Percentiles rank a stretch among this genome's conserved stretches.
Evolutionary conservation across 2,888 invertebrate genomes (phyloP).

Genomic region (Diachrysia chrysitis): DNA sequence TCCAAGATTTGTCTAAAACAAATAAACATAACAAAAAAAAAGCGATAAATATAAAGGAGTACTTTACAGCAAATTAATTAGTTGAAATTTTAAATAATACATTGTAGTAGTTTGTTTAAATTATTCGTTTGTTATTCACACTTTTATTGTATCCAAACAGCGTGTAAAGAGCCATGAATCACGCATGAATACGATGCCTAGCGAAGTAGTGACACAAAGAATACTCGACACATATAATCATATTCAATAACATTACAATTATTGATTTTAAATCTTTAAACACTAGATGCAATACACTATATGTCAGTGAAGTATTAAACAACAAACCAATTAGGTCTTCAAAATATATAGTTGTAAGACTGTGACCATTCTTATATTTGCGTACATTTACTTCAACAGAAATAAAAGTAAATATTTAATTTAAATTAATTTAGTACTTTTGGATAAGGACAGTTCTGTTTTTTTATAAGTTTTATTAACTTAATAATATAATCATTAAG

Average conservation of each 20-base stretch:
- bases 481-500: neutral
- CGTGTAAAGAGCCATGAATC: constrained; percentile 1
- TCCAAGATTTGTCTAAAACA: no score
- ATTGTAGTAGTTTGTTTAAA: neutral
- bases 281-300: neutral
- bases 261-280: neutral
- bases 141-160: neutral
- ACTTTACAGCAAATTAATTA: neutral
- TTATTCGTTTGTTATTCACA: constrained; percentile 4
- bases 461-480: no score
- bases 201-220: neutral
- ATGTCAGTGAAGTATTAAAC: neutral
- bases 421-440: no score
- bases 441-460: no score
- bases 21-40: no score
- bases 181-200: neutral
- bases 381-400: no score
- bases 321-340: neutral
- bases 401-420: no score
- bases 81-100: neutral
- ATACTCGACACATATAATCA: neutral
- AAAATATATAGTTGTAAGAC: no score
- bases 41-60: no score
- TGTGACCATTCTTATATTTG: no score
- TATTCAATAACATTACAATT: neutral